Evolutionary conservation across 2,797 vertebrate genomes (phyloP).

Genomic region (Poecilia wingei): DNA sequence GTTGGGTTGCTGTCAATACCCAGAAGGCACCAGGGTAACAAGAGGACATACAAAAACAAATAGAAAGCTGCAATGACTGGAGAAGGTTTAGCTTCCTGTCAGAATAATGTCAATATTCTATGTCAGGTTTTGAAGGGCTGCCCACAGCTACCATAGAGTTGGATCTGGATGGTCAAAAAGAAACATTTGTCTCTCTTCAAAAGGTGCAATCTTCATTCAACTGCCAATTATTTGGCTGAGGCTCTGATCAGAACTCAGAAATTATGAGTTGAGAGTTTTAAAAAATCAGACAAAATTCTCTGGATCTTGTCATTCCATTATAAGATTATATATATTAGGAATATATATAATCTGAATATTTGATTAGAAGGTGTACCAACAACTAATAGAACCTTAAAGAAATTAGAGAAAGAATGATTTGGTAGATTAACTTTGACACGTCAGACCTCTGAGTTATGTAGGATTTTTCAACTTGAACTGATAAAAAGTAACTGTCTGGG

Average conservation of each 20-base stretch:
- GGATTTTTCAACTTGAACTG: background rate
- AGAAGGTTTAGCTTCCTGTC: background rate
- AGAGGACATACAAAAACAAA: background rate
- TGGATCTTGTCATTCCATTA: background rate
- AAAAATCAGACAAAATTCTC: background rate
- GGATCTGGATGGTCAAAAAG: background rate
- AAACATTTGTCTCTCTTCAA: background rate
- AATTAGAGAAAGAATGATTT: background rate
- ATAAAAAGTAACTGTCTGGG: constrained; percentile 7
- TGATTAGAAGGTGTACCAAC: background rate
- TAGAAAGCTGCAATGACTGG: background rate
- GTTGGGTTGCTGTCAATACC: background rate
- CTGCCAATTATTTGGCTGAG: background rate
- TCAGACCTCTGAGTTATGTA: background rate
- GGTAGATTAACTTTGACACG: background rate
- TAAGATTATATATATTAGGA: too few relatives aligned
- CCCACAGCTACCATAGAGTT: background rate
- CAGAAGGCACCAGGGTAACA: background rate
- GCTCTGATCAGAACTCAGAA: background rate
- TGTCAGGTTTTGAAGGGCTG: background rate
- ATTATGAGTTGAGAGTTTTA: background rate
- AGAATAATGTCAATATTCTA: background rate
- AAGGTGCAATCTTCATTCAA: background rate
- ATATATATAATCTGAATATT: too few relatives aligned
- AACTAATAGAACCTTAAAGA: background rate